A percentile compares a stretch with the other conserved stretches of the same genome.
Conservation (phyloP, 2,888 invertebrate genomes). For the Trachelus stipa region DNA sequence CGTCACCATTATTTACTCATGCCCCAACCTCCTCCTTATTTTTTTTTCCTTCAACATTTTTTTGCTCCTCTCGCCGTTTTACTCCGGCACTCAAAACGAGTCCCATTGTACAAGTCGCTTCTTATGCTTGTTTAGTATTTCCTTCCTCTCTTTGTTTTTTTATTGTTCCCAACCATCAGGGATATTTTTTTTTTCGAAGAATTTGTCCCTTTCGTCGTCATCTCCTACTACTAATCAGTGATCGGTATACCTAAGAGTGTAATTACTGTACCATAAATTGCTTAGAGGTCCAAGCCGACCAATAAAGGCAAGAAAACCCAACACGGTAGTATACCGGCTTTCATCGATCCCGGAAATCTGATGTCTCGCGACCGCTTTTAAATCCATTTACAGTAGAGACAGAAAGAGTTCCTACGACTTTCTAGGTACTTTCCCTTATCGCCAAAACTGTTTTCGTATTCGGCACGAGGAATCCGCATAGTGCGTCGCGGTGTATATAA, state of each 20-base stretch:
- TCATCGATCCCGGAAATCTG: neutral
- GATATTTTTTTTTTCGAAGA: neutral
- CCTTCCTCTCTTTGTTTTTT: neutral
- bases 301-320: neutral
- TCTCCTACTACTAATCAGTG: no score
- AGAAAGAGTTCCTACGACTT: neutral
- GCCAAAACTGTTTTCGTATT: neutral
- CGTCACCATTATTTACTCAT: conserved; percentile 55
- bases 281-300: neutral
- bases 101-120: conserved; percentile 33
- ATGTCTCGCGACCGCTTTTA: neutral
- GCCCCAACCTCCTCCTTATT: conserved; percentile 27
- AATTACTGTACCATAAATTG: neutral
- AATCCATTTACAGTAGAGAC: neutral
- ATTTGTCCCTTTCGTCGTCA: neutral
- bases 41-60: conserved; percentile 36
- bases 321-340: neutral
- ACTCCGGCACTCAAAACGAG: conserved; percentile 13
- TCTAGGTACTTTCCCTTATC: neutral
- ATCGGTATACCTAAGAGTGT: neutral
- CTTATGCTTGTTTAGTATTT: conserved; percentile 15
- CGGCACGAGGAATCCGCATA: neutral
- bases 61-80: neutral
- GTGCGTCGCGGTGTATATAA: neutral
- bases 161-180: neutral